A percentile compares a stretch with the other conserved stretches of the same genome.
Conservation (phyloP, 2,888 invertebrate genomes). For the Galerucella pusilla region DNA sequence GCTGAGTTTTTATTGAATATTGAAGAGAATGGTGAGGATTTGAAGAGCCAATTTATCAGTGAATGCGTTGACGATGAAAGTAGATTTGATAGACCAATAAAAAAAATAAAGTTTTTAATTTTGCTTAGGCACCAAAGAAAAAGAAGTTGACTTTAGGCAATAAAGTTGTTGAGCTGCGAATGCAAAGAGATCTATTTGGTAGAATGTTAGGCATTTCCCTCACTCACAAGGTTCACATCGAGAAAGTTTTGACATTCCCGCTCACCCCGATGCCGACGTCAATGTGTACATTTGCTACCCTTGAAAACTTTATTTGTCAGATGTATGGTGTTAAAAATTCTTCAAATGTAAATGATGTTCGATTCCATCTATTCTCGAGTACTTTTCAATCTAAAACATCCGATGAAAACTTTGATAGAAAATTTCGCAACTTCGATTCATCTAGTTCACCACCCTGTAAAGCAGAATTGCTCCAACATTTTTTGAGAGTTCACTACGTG, state of each 20-base stretch:
- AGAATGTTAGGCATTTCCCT: slow-evolving; percentile 46
- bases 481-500: no score
- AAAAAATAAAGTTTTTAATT: slow-evolving; percentile 41
- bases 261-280: slow-evolving; percentile 44
- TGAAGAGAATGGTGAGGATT: slow-evolving; percentile 43
- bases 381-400: slow-evolving; percentile 38
- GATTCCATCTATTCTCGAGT: slow-evolving; percentile 36
- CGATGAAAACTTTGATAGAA: slow-evolving; percentile 27
- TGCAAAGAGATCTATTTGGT: slow-evolving; percentile 47
- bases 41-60: slow-evolving; percentile 39
- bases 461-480: no score
- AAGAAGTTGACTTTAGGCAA: slow-evolving; percentile 38
- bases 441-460: not conserved
- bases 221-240: slow-evolving; percentile 43
- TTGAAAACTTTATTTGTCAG: not conserved
- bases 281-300: slow-evolving; percentile 11
- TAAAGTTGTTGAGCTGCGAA: slow-evolving; percentile 41
- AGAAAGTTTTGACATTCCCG: slow-evolving; percentile 43
- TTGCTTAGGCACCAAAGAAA: slow-evolving; percentile 41
- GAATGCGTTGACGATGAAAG: slow-evolving; percentile 40
- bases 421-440: not conserved
- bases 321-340: not conserved
- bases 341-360: not conserved
- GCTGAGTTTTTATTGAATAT: slow-evolving; percentile 52
- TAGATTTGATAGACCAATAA: slow-evolving; percentile 34